Percentiles rank a stretch among this genome's conserved stretches.
phyloP scores from a whole-genome alignment of 2,797 vertebrate species.

The Anabas testudineus region DNA sequence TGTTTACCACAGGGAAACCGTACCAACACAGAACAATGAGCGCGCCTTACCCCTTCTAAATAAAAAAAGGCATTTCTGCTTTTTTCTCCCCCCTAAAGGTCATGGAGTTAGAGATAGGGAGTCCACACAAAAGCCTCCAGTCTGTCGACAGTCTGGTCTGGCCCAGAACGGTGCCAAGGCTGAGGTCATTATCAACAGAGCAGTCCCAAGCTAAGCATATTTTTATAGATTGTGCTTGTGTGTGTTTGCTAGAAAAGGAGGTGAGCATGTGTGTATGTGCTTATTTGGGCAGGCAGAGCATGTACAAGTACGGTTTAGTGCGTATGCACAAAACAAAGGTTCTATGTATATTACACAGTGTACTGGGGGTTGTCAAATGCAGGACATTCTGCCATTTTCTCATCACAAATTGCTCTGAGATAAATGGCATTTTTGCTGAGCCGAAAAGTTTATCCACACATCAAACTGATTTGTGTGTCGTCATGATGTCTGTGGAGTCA shows the following conservation, averaged over 20 bases:
- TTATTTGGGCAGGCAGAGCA: slow-evolving; percentile 50
- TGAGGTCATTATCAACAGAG: slow-evolving; percentile 86
- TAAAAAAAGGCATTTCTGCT: slow-evolving; percentile 70
- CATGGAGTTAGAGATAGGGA: slow-evolving; percentile 83
- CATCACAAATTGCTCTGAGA: slow-evolving; percentile 66
- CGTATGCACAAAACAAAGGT: slow-evolving; percentile 60
- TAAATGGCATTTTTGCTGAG: slow-evolving; percentile 78
- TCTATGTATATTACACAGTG: slow-evolving; percentile 18
- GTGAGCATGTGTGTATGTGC: slow-evolving; percentile 47
- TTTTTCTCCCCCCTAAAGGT: slow-evolving; percentile 75
- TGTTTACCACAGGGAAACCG: slow-evolving; percentile 92
- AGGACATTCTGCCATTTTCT: slow-evolving; percentile 58
- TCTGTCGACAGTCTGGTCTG: slow-evolving; percentile 82
- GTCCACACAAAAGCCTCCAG: slow-evolving; percentile 81
- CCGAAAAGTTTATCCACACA: slow-evolving; percentile 71
- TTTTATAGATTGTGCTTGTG: slow-evolving; percentile 77
- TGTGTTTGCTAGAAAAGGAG: slow-evolving; percentile 42
- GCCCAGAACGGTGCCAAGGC: slow-evolving; percentile 79
- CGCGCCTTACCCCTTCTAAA: slow-evolving; percentile 84
- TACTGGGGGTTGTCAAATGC: slow-evolving; percentile 27
- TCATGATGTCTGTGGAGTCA: slow-evolving; percentile 73
- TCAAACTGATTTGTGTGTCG: slow-evolving; percentile 79
- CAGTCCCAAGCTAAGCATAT: slow-evolving; percentile 78
- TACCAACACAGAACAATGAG: slow-evolving; percentile 91
- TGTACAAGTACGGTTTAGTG: slow-evolving; percentile 29